These are phyloP conservation scores for Tuta absoluta DNA, from an alignment of 2,888 invertebrate species.

Conservation along the genomic window DNA sequence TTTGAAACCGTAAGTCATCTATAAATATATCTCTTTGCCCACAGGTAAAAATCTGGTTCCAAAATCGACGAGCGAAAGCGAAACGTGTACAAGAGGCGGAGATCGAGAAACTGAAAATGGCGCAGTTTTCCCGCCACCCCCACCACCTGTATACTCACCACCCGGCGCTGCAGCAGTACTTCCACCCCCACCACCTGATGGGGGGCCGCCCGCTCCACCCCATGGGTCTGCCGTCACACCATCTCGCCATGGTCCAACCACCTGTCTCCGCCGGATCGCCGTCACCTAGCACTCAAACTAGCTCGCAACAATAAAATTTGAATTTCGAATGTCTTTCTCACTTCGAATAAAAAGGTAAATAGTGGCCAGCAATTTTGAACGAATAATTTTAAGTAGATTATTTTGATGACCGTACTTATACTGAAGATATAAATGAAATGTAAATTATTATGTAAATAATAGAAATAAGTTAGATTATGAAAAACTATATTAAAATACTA, in stretches of 20 bases:
- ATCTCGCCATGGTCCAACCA: conserved; percentile 73
- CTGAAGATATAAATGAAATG: conserved; percentile 40
- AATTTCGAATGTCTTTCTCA: not conserved
- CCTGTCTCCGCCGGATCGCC: conserved; percentile 67
- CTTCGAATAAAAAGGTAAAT: not conserved
- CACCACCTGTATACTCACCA: conserved; percentile 83
- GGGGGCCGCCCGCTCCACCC: conserved; percentile 71
- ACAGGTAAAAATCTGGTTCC: conserved; percentile 95
- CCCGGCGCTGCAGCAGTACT: conserved; percentile 83
- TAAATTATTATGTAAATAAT: conserved; percentile 58
- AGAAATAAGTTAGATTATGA: conserved; percentile 35
- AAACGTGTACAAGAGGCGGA: conserved; percentile 99
- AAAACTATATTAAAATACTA: conserved; percentile 29
- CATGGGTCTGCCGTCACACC: conserved; percentile 72
- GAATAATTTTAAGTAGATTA: conserved; percentile 14
- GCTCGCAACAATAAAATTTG: conserved; percentile 48
- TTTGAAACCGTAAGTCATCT: not conserved
- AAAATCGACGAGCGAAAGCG: conserved; percentile 97
- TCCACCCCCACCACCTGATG: conserved; percentile 82
- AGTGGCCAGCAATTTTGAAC: not conserved
- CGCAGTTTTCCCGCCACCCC: conserved; percentile 82
- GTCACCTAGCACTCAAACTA: conserved; percentile 66
- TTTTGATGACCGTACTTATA: conserved; percentile 17
- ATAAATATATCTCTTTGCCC: conserved; percentile 60
- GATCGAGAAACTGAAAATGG: conserved; percentile 96